phyloP scores from a whole-genome alignment of 2,113 vertebrate species.

The Cephalopterus ornatus region DNA sequence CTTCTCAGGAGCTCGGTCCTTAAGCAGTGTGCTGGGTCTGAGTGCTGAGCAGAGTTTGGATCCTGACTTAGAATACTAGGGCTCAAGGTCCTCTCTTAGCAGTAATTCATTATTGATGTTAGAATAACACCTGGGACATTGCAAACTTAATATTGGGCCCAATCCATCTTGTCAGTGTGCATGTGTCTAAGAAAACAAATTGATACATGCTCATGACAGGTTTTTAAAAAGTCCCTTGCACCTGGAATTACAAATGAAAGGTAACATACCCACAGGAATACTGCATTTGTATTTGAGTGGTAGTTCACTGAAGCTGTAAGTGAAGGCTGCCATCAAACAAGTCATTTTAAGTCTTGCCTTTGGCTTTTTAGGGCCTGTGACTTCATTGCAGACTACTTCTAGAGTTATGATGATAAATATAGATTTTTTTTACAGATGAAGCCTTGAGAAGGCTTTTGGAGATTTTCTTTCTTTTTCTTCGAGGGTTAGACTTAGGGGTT shows the following conservation, averaged over 20 bases:
- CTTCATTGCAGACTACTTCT: background rate
- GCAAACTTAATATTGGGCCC: background rate
- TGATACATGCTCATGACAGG: background rate
- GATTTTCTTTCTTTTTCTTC: background rate
- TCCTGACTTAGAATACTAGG: background rate
- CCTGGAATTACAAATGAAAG: background rate
- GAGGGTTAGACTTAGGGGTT: background rate
- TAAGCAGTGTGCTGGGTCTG: too few species aligned
- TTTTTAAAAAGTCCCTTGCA: background rate
- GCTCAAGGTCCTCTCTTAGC: background rate
- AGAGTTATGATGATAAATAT: background rate
- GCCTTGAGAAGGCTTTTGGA: background rate
- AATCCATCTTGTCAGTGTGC: rapidly evolving
- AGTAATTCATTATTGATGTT: background rate
- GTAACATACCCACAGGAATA: background rate
- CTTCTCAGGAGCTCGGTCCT: background rate
- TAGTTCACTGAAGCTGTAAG: background rate
- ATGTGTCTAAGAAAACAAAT: background rate
- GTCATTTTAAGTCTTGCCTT: background rate
- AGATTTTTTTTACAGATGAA: background rate
- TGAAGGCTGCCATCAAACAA: background rate
- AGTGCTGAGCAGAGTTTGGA: background rate
- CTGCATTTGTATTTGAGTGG: background rate
- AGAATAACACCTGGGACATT: background rate
- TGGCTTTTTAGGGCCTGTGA: background rate